Conservation (phyloP, 2,797 vertebrate genomes). For the Bradypodion pumilum region DNA sequence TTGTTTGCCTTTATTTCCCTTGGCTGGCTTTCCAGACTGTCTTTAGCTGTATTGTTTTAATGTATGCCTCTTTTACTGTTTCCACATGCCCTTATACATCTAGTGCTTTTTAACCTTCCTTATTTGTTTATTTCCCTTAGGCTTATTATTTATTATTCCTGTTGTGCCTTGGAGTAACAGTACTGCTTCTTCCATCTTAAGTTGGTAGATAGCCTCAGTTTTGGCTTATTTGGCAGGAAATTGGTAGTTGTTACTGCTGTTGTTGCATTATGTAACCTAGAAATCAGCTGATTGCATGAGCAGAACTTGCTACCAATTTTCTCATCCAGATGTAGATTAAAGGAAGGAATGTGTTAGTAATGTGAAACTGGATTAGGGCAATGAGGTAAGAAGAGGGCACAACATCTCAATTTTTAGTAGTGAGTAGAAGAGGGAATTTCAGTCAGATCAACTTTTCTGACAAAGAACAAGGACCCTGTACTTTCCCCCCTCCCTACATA, state of each 20-base stretch:
- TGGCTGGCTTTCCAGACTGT: conserved; percentile 4
- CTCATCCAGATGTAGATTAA: neutral
- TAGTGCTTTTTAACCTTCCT: neutral
- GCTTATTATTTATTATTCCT: neutral
- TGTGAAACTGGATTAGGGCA: neutral
- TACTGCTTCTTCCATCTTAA: neutral
- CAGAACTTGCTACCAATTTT: neutral
- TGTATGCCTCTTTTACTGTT: neutral
- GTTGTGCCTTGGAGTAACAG: neutral
- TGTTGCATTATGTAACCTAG: neutral
- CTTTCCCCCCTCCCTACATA: no score
- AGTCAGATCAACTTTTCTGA: no score
- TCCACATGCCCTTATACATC: neutral
- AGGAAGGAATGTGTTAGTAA: neutral
- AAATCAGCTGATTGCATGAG: neutral
- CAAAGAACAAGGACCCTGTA: no score
- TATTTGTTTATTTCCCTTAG: neutral
- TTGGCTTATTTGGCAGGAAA: neutral
- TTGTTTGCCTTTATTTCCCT: neutral
- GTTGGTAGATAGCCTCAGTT: neutral
- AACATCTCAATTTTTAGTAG: no score
- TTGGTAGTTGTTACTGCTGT: neutral
- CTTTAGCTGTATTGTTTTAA: conserved; percentile 5
- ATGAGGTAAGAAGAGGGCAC: no score
- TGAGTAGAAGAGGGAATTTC: no score